Evolutionary conservation across 2,797 vertebrate species (phyloP).

Genomic region (Hippocampus kuda): DNA sequence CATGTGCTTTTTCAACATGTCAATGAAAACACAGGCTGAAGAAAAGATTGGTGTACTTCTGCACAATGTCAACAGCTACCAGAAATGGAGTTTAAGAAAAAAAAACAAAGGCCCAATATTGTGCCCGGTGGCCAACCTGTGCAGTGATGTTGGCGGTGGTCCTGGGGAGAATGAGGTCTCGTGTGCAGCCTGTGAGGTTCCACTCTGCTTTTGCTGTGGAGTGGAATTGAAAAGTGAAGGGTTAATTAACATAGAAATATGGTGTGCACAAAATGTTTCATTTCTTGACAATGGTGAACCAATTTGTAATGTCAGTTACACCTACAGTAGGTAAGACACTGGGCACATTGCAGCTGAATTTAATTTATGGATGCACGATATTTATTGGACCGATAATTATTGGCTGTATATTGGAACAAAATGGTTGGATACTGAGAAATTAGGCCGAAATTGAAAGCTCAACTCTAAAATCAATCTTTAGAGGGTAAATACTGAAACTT

Average conservation of each 20-base stretch:
- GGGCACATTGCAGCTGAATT: no score
- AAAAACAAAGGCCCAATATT: neutral
- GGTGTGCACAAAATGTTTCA: neutral
- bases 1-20: no score
- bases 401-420: no score
- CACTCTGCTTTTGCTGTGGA: constrained; percentile 18
- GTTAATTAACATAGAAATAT: neutral
- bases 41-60: neutral
- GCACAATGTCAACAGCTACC: neutral
- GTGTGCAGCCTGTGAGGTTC: constrained; percentile 12
- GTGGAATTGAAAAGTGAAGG: constrained; percentile 33
- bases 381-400: no score
- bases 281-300: neutral
- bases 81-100: neutral
- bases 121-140: constrained; percentile 27
- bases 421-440: no score
- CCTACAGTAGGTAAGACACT: no score
- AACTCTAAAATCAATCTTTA: no score
- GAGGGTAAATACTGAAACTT: no score
- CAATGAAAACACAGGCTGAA: no score
- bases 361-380: no score
- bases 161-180: constrained; percentile 22
- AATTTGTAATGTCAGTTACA: neutral
- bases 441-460: no score
- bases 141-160: constrained; percentile 12